Evolutionary conservation across 2,888 invertebrate species (phyloP), one percentile per base, ranked within the genome.

Genomic region (Parapristionchus giblindavisi): DNA sequence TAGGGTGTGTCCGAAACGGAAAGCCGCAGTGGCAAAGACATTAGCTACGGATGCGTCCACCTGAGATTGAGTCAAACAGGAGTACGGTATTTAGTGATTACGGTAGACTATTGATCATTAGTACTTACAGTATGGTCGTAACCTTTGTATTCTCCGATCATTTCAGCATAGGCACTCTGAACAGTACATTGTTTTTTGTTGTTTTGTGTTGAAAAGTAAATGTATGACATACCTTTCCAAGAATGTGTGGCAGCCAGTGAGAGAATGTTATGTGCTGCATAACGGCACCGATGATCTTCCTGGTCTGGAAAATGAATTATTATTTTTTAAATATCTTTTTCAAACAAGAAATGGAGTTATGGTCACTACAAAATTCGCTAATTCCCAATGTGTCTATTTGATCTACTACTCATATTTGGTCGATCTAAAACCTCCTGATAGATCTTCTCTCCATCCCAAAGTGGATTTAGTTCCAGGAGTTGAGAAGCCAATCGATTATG

Each of bases 11-110:
- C 99, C 99, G 89, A 99, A 96, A 56, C 83, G 71, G 71, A 98
- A 90, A 0, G 98, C 98, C 21, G 98, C 97, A 0, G 98, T 96
- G 0, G 98, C 96, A 89, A 99, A 99, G 27, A 94, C 96, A 88
- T 99, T 99, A 0, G 94, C 92, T 38, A 85, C 77, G 0, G 78
- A 75, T 8, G 81, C 73, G 61, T 83, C 79, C 0, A 77, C 48
- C 52, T 68, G 32, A 4, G 17, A 43, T 17, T 52, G 52, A 52
- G 5, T 52, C 52, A 17, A 14, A 43, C 8, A 43, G 17, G 17
- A 43, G 8, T 17, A 43, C 17, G 43, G 43, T 17, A 43, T 14
- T 17, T 8, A 43, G 8, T 43, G 8, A 43, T 43, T 43, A 14
- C 17, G 8, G 43, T 43, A 43, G 17, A 14, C 43, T 17, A 43